Percentiles rank a stretch among this genome's conserved stretches.
Conservation (phyloP, 2,113 vertebrate species). For the Pseudorectes ferrugineus region DNA sequence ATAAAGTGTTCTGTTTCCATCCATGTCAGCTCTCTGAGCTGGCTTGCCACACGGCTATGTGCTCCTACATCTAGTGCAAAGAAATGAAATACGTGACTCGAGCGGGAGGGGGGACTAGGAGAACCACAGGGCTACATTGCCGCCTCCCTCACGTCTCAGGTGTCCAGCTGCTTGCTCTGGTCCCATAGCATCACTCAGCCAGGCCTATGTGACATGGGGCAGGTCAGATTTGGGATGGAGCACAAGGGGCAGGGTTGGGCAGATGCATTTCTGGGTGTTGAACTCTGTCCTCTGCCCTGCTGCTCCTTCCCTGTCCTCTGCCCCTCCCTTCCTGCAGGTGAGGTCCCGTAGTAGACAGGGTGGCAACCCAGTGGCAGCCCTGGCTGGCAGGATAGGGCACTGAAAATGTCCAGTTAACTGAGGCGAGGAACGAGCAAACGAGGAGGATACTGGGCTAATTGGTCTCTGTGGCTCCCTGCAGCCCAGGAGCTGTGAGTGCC, state of each 20-base stretch:
- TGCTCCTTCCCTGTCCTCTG: not conserved
- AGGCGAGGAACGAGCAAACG: not conserved
- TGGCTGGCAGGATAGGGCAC: not conserved
- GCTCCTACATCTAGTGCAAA: not conserved
- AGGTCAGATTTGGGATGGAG: not conserved
- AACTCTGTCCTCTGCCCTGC: not conserved
- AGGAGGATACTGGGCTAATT: not conserved
- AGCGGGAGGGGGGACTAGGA: not conserved
- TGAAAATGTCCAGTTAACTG: not conserved
- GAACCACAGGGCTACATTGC: not conserved
- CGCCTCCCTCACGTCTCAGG: no score
- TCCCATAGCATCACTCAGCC: not conserved
- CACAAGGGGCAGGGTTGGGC: not conserved
- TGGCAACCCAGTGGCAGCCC: not conserved
- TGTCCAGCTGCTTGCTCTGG: not conserved
- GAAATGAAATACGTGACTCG: rapidly evolving
- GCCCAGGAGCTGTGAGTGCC: rapidly evolving
- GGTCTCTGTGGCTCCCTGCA: not conserved
- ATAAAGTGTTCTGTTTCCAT: not conserved
- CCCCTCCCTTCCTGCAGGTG: not conserved
- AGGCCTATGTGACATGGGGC: rapidly evolving
- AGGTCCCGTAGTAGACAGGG: not conserved
- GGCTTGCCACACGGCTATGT: not conserved
- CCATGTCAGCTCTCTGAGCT: not conserved
- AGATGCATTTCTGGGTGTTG: rapidly evolving